Evolutionary conservation across 2,888 invertebrate genomes (phyloP), one percentile per base, ranked within the genome.

Genomic region (Heteromurus nitidus): DNA sequence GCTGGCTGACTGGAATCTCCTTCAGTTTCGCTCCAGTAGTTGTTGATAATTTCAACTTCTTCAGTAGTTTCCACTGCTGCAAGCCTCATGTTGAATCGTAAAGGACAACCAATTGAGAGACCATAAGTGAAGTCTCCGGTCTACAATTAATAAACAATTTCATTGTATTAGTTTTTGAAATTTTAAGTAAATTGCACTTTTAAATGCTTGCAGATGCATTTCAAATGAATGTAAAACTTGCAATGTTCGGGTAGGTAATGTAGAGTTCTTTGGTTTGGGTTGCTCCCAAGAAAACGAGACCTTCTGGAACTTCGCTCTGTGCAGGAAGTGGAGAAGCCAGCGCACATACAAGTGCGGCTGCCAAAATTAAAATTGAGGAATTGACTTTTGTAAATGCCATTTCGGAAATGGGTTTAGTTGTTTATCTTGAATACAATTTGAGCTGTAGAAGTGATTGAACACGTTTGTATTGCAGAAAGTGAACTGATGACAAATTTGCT

Each of bases 51-150:
- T 7, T 50, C 53, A 7, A 53, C 31, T 53, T 69, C 69, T 50
- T 69, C 69, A 24, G 24, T 7, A 5, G 31, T 26, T 53, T 69
- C 69, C 1, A 69, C 18, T 3, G 69, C 69, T 0, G 26, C 69
- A 30, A 69, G 69, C 18, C n/a, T 18, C 69, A 69, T 62, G 18
- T 62, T 18, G 31, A 62, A 62, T 7, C 62, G 62, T 1, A 30
- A 31, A 1, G 62, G 62, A 31, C 62, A 62, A 1, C 30, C 62
- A 30, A 62, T 30, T 18, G 31, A 7, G 7, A 7, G 36, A 11
- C 53, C 20, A 22, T 53, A 18, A 22, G 53, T 53, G 20, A 53
- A 53, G 53, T 53, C 53, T 9, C 53, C 53, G 11, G 20, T 18
- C 53, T 53, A 24, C 2, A 9, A 55, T 22, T n/a, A n/a, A n/a